Conservation (phyloP, 2,797 vertebrate genomes). For the Coccyzus lansbergi region DNA sequence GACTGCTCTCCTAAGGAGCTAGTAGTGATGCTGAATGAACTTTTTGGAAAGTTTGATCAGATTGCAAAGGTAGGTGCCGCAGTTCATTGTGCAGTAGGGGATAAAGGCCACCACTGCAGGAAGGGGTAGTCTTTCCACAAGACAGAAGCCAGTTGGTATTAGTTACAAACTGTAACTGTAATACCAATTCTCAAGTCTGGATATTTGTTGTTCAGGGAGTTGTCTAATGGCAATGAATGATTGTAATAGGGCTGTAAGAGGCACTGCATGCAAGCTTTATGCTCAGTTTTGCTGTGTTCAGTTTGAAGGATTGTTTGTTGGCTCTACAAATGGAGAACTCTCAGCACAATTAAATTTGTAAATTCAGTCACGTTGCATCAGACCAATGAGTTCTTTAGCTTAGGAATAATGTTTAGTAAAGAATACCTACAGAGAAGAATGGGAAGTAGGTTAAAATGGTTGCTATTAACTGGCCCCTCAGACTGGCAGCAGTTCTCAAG, state of each 20-base stretch:
- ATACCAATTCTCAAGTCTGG: neutral
- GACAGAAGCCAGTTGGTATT: neutral
- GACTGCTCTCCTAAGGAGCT: slow-evolving; percentile 98
- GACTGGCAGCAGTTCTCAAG: neutral
- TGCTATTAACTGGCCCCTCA: neutral
- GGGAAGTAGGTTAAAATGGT: neutral
- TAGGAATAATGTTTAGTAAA: neutral
- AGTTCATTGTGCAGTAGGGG: neutral
- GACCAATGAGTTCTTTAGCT: neutral
- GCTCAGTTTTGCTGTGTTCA: neutral
- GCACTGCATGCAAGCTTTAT: neutral
- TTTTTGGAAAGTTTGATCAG: slow-evolving; percentile 98
- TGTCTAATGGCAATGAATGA: neutral
- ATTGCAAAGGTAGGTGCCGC: slow-evolving; percentile 91
- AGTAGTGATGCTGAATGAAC: slow-evolving; percentile 95
- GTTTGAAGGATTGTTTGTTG: neutral
- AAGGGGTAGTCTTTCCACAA: neutral
- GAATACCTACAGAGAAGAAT: neutral
- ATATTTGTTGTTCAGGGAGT: neutral
- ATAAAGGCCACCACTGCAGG: neutral
- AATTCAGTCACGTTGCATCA: neutral
- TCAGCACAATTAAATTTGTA: neutral
- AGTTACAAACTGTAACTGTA: neutral
- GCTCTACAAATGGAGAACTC: neutral
- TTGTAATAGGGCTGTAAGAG: neutral